Conservation (phyloP, 2,113 vertebrate genomes). For the Nothocercus julius region DNA sequence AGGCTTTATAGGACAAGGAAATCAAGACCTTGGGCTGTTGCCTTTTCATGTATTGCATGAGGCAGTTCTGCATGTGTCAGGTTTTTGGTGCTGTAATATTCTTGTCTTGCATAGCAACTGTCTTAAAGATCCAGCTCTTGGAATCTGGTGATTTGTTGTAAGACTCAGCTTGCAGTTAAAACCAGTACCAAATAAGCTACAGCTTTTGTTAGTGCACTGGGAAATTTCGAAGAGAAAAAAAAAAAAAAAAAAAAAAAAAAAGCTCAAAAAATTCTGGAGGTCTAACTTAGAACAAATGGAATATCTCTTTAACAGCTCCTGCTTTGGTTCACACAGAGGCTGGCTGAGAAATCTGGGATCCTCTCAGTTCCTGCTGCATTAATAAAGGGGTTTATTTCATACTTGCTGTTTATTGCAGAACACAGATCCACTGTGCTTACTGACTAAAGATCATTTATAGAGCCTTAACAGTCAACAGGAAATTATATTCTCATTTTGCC, state of each 20-base stretch:
- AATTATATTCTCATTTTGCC: conserved; percentile 52
- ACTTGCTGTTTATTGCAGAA: conserved; percentile 47
- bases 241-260: background rate
- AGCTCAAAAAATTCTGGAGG: background rate
- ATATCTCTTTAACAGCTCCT: background rate
- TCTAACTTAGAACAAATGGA: background rate
- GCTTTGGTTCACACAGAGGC: background rate
- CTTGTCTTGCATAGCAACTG: background rate
- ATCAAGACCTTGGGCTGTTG: background rate
- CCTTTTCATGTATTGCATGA: background rate
- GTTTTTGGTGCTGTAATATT: background rate
- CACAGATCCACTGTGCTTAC: conserved; percentile 55
- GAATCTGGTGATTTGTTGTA: background rate
- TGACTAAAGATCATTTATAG: conserved; percentile 51
- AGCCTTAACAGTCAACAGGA: conserved; percentile 53
- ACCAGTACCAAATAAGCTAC: background rate
- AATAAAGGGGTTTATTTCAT: conserved; percentile 37
- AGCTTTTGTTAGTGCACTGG: background rate
- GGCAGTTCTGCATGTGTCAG: background rate
- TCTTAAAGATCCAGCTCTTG: background rate
- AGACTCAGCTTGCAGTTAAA: background rate
- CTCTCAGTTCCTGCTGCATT: background rate
- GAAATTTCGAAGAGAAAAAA: background rate
- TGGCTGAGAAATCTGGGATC: background rate
- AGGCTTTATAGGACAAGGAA: background rate